These are phyloP conservation scores for Tipula helvola DNA, from an alignment of 2,888 invertebrate genomes.

Conservation along the genomic window DNA sequence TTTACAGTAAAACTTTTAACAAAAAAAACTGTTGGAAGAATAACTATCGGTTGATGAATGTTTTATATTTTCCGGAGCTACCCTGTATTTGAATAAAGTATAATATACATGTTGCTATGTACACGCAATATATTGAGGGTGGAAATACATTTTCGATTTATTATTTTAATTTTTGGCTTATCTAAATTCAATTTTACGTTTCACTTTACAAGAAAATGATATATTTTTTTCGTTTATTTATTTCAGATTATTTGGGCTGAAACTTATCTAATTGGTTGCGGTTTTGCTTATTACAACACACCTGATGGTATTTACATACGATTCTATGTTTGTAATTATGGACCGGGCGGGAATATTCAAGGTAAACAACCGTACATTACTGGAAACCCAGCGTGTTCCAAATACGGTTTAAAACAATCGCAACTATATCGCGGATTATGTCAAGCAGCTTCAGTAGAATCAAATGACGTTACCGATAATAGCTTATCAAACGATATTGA, in stretches of 20 bases:
- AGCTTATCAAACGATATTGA: not conserved
- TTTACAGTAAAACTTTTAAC: too few species aligned
- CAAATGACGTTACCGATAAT: not conserved
- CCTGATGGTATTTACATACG: constrained; percentile 26
- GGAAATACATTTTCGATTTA: not conserved
- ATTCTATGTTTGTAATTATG: constrained; percentile 76
- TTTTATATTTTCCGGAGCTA: too few species aligned
- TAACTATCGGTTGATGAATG: too few species aligned
- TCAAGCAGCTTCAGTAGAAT: constrained; percentile 27
- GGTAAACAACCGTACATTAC: constrained; percentile 64
- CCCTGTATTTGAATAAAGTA: not conserved
- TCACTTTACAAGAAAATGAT: not conserved
- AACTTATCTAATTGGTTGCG: constrained; percentile 75
- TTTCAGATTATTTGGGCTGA: constrained; percentile 78
- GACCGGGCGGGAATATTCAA: constrained; percentile 70
- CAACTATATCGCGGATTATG: constrained; percentile 64
- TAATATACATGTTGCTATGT: not conserved
- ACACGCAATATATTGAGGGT: not conserved
- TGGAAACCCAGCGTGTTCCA: constrained; percentile 59
- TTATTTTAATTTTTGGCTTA: not conserved
- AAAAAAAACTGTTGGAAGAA: too few species aligned
- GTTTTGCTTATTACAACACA: constrained; percentile 71
- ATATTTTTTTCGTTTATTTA: not conserved
- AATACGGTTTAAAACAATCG: constrained; percentile 56
- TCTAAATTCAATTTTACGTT: not conserved